Evolutionary conservation across 2,888 invertebrate genomes (phyloP), one percentile per base, ranked within the genome.

Genomic region (Chesias legatella): DNA sequence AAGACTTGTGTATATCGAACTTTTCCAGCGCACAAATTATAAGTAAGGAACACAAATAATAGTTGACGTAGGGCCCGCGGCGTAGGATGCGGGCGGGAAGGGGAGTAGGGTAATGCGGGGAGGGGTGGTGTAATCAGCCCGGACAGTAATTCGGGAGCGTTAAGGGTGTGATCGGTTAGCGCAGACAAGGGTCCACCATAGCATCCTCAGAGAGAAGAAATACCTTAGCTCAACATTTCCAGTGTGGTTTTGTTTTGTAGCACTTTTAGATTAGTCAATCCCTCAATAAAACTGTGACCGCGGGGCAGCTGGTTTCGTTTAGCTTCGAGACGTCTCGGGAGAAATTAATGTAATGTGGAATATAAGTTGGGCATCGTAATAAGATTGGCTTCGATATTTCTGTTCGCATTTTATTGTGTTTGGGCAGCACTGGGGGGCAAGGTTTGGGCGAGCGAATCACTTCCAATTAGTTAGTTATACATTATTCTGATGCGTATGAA

Each of bases 171-270:
- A 85, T 84, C 81, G 79, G 84, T 83, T 83, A 79, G 77, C 79
- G 75, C 79, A 79, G 83, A 85, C 83, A 77, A 85, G 85, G 85
- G 85, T 79, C 78, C 70, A 76, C 75, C 73, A 78, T 76, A 73
- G 66, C 70, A 79, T 81, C 84, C 83, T 83, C 70, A 60, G 82
- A 82, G 83, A 81, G 81, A 84, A 82, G 84, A 83, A 85, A 85
- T 85, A 85, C 79, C 84, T 83, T 79, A 81, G 80, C 83, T 81
- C 79, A 82, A 82, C 80, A 82, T 83, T 82, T 80, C 82, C 80
- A 71, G 78, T 84, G 85, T 75, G 84, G 83, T 85, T 83, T 85
- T 84, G 85, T 85, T 88, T 80, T 83, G 84, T 88, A 80, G 81
- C 80, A 84, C 83, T 84, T 83, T 68, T 76, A 80, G 83, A 86